A percentile compares a stretch with the other conserved stretches of the same genome.
phyloP scores from a whole-genome alignment of 2,797 vertebrate genomes.

The Mormyrops boulengeri region DNA sequence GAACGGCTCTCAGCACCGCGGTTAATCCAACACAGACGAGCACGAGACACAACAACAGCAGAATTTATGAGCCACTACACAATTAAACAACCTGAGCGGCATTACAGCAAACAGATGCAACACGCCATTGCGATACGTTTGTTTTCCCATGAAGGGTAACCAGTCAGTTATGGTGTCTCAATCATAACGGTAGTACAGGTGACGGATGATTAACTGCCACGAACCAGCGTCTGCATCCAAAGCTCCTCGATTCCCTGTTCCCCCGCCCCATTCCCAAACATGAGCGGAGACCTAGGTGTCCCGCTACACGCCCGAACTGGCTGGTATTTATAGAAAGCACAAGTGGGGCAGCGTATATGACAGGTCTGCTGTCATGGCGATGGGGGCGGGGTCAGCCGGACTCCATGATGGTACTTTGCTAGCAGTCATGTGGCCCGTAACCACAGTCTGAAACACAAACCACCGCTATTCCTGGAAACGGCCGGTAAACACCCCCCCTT shows the following conservation, averaged over 20 bases:
- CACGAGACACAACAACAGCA: background rate
- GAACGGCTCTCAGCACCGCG: background rate
- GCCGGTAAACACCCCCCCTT: background rate
- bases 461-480: background rate
- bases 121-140: background rate
- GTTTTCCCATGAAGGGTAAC: background rate
- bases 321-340: constrained; percentile 3
- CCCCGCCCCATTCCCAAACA: background rate
- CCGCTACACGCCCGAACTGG: background rate
- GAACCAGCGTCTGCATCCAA: background rate
- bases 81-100: background rate
- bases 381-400: background rate
- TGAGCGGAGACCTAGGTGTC: background rate
- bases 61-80: background rate
- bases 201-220: background rate
- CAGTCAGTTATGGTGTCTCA: background rate
- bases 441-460: background rate
- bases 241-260: background rate
- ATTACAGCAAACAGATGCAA: background rate
- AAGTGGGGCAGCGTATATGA: background rate
- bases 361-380: background rate
- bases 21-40: background rate
- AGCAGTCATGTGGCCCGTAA: background rate
- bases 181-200: background rate
- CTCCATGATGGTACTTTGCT: background rate